Percentiles rank a stretch among this genome's conserved stretches.
Evolutionary conservation across 2,113 vertebrate genomes (phyloP).

Genomic region (Scomber scombrus): DNA sequence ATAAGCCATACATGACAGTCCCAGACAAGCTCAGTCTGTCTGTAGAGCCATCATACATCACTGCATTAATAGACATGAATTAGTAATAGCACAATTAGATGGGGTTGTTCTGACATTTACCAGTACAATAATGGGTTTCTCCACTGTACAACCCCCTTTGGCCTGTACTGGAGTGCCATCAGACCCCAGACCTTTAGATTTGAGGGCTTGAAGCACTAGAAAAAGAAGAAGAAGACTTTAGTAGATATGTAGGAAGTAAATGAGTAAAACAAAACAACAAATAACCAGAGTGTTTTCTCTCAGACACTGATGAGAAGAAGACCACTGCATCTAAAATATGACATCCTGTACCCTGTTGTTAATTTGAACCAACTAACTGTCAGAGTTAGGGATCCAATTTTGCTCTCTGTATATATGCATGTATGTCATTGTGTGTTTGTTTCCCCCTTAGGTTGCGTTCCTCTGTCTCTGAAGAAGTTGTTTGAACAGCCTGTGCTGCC

Average conservation of each 20-base stretch:
- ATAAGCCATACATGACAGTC: conserved; percentile 70
- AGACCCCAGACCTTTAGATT: conserved; percentile 58
- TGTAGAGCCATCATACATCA: conserved; percentile 78
- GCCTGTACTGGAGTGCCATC: conserved; percentile 41
- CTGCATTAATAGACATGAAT: conserved; percentile 85
- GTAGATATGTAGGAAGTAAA: neutral
- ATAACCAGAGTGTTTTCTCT: neutral
- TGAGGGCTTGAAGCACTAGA: conserved; percentile 21
- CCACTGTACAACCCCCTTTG: conserved; percentile 55
- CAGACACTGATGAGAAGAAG: no score
- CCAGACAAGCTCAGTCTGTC: conserved; percentile 68
- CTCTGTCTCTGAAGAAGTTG: conserved; percentile 44
- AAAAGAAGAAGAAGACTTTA: neutral
- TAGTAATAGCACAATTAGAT: conserved; percentile 84
- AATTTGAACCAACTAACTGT: no score
- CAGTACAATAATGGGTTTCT: conserved; percentile 71
- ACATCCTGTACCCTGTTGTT: neutral
- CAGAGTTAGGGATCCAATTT: neutral
- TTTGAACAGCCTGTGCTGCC: conserved; percentile 70
- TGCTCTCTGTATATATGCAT: conserved; percentile 5
- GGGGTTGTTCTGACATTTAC: conserved; percentile 79
- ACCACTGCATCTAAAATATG: neutral
- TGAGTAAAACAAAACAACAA: neutral
- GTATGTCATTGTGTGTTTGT: conserved; percentile 46
- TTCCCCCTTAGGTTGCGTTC: conserved; percentile 64